These are phyloP conservation scores for Phymastichus coffea DNA, from an alignment of 1,140 invertebrate species.

Conservation along the genomic window DNA sequence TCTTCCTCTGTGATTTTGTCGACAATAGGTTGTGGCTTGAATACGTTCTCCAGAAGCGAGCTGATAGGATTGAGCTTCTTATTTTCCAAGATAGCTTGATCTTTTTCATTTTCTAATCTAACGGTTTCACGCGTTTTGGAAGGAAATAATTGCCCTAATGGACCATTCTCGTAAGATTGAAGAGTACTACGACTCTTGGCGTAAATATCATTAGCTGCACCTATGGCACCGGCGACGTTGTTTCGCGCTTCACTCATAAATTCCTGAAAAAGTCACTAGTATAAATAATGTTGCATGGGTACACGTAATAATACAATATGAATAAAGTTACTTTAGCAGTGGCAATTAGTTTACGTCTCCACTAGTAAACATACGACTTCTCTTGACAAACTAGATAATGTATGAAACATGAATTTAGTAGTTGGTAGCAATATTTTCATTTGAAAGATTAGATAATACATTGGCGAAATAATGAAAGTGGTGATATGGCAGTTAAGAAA, in stretches of 20 bases:
- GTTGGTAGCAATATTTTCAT: too few relatives aligned
- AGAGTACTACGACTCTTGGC: constrained; percentile 26
- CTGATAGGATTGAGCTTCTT: constrained; percentile 33
- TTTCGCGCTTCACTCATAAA: constrained; percentile 40
- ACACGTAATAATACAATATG: too few relatives aligned
- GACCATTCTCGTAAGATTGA: constrained; percentile 28
- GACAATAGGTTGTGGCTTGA: constrained; percentile 63
- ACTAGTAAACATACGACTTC: too few relatives aligned
- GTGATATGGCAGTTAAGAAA: background rate
- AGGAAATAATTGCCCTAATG: constrained; percentile 30
- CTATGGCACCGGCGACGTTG: constrained; percentile 34
- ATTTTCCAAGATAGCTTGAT: constrained; percentile 40
- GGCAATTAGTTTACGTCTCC: too few relatives aligned
- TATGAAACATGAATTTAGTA: too few relatives aligned
- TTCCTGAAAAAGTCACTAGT: constrained; percentile 37
- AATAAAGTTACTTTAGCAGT: too few relatives aligned
- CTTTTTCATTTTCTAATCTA: constrained; percentile 37
- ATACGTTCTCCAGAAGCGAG: constrained; percentile 32
- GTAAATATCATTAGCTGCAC: constrained; percentile 30
- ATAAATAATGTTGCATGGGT: too few relatives aligned
- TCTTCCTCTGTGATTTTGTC: constrained; percentile 68
- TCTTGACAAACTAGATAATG: too few relatives aligned
- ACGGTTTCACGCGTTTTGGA: constrained; percentile 37
- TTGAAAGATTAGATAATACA: background rate
- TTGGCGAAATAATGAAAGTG: background rate